Evolutionary conservation across 2,113 vertebrate species (phyloP), one percentile per base, ranked within the genome.

Genomic region (Thalassarche chlororhynchos): DNA sequence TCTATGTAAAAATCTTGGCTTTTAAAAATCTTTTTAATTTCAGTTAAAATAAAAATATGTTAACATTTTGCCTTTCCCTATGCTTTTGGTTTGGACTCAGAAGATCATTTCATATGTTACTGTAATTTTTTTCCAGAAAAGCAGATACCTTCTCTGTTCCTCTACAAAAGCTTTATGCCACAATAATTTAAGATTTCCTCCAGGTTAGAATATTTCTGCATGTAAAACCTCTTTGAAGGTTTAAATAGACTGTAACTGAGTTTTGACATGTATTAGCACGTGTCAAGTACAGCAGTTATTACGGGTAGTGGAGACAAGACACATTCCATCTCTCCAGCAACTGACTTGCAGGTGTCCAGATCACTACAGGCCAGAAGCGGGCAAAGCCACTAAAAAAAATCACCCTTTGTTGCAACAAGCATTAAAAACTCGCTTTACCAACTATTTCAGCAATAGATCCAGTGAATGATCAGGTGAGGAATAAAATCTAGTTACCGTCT

Each of bases 141-240:
- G 40, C 81, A 93, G 90, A 65, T 72, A 65, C 49, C n/a, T 93
- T 83, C 62, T 88, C 49, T 83, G 5, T 72, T 88, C 78, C 70
- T 71, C 78, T 85, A 57, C 91, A 95, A 94, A 95, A 96, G 55
- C 78, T 71, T 94, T 91, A 66, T 81, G 82, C 91, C 87, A 77
- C 71, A 52, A 71, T 96, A 97, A 96, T 97, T 96, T 95, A 96
- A 96, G 91, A 86, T 95, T 95, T 97, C 96, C 96, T 96, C 87
- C 94, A 94, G 96, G 96, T 96, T 80, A 96, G 87, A 96, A 95
- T 95, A 95, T 86, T 96, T 96, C 82, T 95, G 71, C 72, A 40
- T 86, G 89, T 83, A 62, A 88, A 94, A 96, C 78, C 64, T 74
- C 94, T 96, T 97, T 97, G 95, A 97, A 97, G 96, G 91, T 91